Evolutionary conservation across 1,140 invertebrate species (phyloP), one percentile per base, ranked within the genome.

Genomic region (Heliothis subflexa): DNA sequence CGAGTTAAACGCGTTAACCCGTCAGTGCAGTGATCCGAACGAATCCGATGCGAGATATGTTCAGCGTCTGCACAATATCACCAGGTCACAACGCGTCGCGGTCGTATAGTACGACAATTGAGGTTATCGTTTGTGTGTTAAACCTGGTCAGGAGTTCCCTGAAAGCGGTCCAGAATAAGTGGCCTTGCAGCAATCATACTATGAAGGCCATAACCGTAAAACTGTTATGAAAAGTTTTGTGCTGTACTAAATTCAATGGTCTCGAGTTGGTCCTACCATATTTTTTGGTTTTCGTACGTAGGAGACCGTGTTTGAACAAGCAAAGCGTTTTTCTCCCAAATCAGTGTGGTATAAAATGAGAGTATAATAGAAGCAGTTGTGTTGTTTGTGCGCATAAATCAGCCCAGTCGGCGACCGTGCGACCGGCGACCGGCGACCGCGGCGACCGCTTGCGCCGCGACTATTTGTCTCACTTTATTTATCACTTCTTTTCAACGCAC

Each of bases 391-490:
- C 54, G 16, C 55, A 25, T 57, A 25, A 57, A 25, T 57, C 55
- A 57, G 55, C 55, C 18, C 18, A 40, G 55, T 14, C 54, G 16
- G 7, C 54, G 54, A 40, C 33, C 33, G 9, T 40, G 10, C 55
- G 55, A 18, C 52, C 52, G n/a, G 16, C 52, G 52, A 40, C 33
- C 33, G 5, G 33, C 33, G 33, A 40, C 33, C 3, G 33, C 9
- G 33, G 16, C 54, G 54, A 40, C 3, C 55, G 9, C 18, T 9
- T 55, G 54, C 55, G 12, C 55, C 21, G 13, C 3, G 9, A 57
- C 55, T 57, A 57, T 57, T 57, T 57, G 18, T 55, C 54, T 55
- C 54, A 55, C 54, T 55, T 55, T 55, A 55, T 55, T 55, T 21
- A 18, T 55, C 54, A 55, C 16, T 55, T 55, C 54, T 55, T 55